phyloP scores from a whole-genome alignment of 2,888 invertebrate species.

The Brachynemurus nebulosus region DNA sequence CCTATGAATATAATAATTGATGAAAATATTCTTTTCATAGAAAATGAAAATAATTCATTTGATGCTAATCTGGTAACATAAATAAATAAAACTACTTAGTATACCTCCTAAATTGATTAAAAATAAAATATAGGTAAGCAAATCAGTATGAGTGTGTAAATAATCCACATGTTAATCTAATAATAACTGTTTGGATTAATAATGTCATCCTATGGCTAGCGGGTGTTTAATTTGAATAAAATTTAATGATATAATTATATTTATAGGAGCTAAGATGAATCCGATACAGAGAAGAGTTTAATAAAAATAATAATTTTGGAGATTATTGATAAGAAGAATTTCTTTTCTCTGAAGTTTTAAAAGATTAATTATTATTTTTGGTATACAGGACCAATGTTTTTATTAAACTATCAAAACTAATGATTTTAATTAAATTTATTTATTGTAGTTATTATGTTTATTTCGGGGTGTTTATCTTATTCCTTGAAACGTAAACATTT shows the following conservation, averaged over 20 bases:
- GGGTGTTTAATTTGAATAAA: constrained; percentile 36
- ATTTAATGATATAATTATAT: constrained; percentile 29
- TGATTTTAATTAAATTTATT: no score
- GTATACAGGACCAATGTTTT: no score
- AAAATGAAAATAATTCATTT: constrained; percentile 41
- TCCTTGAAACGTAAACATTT: constrained; percentile 34
- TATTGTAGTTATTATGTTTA: background rate
- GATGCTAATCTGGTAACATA: constrained; percentile 47
- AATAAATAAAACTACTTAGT: constrained; percentile 48
- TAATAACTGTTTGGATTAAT: constrained; percentile 37
- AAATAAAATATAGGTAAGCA: constrained; percentile 46
- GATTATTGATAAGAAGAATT: no score
- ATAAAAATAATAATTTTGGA: no score
- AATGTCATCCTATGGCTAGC: constrained; percentile 39
- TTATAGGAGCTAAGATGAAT: constrained; percentile 23
- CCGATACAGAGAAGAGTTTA: constrained; percentile 45
- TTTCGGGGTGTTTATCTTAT: no score
- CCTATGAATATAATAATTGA: constrained; percentile 21
- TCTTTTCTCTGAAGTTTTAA: no score
- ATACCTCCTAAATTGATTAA: constrained; percentile 47
- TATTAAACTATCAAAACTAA: no score
- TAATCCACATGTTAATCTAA: constrained; percentile 34
- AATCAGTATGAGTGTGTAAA: constrained; percentile 41
- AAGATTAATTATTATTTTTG: no score
- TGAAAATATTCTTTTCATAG: constrained; percentile 25